Evolutionary conservation across 2,888 invertebrate species (phyloP), one percentile per base, ranked within the genome.

Genomic region (Drosophila rellima): DNA sequence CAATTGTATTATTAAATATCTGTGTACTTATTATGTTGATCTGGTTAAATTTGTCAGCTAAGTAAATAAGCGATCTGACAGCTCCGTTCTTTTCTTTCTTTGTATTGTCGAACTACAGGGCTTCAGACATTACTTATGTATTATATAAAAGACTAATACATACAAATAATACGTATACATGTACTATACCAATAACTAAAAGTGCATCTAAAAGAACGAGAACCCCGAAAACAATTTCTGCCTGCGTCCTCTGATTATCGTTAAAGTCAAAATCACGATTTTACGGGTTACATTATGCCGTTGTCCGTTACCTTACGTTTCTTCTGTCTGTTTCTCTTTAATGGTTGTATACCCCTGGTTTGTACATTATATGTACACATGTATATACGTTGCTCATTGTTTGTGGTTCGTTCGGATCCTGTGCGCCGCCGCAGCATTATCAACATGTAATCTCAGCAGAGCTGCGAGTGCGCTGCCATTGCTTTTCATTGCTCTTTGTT

Each of bases 261-360:
- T 73, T 70, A 64, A 82, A 88, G 82, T 88, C 83, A 68, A 77
- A 79, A 85, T 83, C 83, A 83, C 88, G 83, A 83, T 85, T 87
- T 71, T 65, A 66, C 68, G 61, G 50, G 50, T 67, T 61, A 70
- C 61, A 74, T 73, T 80, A 66, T 69, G 48, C 57, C 63, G 66
- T 72, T 63, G 69, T 78, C 61, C 67, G 29, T 69, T 78, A 60
- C 55, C 48, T 66, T 65, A 26, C 45, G 29, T 55, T 59, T 52
- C 57, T 39, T 54, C 29, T 13, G 35, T 23, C 31, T 23, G 39
- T 67, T 60, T 52, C 45, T 64, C 45, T 70, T 5, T 11, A 6
- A 6, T 70, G 64, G 66, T 54, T 56, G 23, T 72, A 60, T 50
- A 40, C 35, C 52, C 59, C 48, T 54, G 62, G 50, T 47, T 37